phyloP scores from a whole-genome alignment of 2,888 invertebrate species.

The Hermaeophaga mercurialis region DNA sequence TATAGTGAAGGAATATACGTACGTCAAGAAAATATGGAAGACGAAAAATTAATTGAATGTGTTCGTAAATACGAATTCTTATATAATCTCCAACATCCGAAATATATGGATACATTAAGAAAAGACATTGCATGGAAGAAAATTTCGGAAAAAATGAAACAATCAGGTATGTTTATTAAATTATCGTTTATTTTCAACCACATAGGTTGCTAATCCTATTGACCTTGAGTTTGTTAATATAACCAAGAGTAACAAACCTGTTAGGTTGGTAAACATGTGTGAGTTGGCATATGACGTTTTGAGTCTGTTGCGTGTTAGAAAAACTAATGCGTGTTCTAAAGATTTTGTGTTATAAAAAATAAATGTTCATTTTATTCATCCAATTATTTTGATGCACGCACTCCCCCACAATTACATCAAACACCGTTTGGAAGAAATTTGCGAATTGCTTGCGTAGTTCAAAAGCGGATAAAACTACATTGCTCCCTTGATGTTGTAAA shows the following conservation, averaged over 20 bases:
- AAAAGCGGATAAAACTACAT: constrained; percentile 26
- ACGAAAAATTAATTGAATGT: too few species aligned
- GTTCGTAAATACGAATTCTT: constrained; percentile 21
- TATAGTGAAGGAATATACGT: too few species aligned
- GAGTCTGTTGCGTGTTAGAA: too few species aligned
- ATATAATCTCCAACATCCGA: constrained; percentile 20
- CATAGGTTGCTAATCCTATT: constrained; percentile 11
- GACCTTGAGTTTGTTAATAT: too few species aligned
- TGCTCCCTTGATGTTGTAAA: constrained; percentile 22
- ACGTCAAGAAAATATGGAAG: constrained; percentile 3
- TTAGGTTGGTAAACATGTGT: too few species aligned
- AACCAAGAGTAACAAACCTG: too few species aligned
- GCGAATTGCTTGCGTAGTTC: constrained; percentile 20
- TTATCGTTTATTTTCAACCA: constrained; percentile 5
- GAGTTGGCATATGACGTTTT: too few species aligned
- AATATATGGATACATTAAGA: constrained; percentile 21
- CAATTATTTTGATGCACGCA: too few species aligned
- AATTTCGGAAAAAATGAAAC: constrained; percentile 22
- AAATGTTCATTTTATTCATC: too few species aligned
- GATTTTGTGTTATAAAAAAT: too few species aligned
- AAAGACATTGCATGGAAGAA: constrained; percentile 21
- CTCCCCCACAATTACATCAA: too few species aligned
- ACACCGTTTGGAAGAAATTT: constrained; percentile 21
- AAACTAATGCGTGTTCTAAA: too few species aligned
- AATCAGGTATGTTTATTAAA: constrained; percentile 13